Evolutionary conservation across 2,888 invertebrate species (phyloP).

Genomic region (Nomada lathburiana): DNA sequence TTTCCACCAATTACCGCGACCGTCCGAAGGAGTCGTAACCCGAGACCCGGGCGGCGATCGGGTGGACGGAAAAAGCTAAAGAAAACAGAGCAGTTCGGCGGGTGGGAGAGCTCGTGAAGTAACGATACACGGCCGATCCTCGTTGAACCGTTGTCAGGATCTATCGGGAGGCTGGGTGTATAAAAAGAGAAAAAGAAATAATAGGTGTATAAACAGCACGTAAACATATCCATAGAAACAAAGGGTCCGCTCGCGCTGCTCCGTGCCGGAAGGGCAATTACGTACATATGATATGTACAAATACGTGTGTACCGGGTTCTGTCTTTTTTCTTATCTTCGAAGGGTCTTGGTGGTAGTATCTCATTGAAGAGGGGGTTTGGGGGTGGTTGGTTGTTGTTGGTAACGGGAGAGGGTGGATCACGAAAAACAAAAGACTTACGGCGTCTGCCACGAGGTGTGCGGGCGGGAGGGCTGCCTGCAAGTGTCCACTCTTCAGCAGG

Average conservation of each 20-base stretch:
- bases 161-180: no score
- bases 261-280: not conserved
- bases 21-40: slow-evolving; percentile 4
- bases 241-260: slow-evolving; percentile 5
- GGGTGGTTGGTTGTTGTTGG: slow-evolving; percentile 37
- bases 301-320: slow-evolving; percentile 35
- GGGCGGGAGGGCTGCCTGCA: slow-evolving; percentile 88
- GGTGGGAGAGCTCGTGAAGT: not conserved
- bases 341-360: slow-evolving; percentile 40
- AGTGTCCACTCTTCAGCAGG: slow-evolving; percentile 87
- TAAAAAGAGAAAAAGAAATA: no score
- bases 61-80: not conserved
- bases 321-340: not conserved
- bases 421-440: slow-evolving; percentile 85
- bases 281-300: not conserved
- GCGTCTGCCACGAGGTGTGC: slow-evolving; percentile 86
- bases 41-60: not conserved
- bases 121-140: not conserved
- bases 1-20: slow-evolving; percentile 51
- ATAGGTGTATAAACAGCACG: no score
- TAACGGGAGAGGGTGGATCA: slow-evolving; percentile 76
- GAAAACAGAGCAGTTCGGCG: not conserved
- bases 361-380: slow-evolving; percentile 7
- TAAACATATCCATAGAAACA: no score
- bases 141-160: no score